Evolutionary conservation across 2,113 vertebrate species (phyloP).

Genomic region (Lutjanus erythropterus): DNA sequence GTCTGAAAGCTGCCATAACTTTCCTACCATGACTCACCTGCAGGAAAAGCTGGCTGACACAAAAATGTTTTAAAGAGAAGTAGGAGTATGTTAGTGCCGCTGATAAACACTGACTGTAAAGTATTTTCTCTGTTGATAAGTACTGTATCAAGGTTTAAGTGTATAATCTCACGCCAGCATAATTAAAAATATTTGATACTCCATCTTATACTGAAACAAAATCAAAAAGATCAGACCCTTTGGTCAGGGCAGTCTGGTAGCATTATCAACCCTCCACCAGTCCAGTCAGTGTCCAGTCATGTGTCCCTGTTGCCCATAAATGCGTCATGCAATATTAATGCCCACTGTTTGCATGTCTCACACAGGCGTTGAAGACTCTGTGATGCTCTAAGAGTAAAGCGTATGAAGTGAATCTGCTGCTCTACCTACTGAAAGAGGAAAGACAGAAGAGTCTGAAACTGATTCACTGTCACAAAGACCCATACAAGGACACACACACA

Average conservation of each 20-base stretch:
- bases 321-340: slow-evolving; percentile 63
- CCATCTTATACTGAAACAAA: not conserved
- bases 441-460: not conserved
- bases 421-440: not conserved
- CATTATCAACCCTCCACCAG: not conserved
- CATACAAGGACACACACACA: slow-evolving; percentile 4
- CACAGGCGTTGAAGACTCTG: not conserved
- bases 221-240: not conserved
- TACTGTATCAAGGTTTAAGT: not conserved
- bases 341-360: slow-evolving; percentile 12
- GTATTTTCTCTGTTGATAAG: not conserved
- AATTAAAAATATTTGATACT: not conserved
- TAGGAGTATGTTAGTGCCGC: not conserved
- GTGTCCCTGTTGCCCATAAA: slow-evolving; percentile 23
- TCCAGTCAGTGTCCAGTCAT: slow-evolving; percentile 28
- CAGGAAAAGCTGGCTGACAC: not conserved
- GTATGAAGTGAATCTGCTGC: slow-evolving; percentile 7
- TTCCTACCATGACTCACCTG: slow-evolving; percentile 30
- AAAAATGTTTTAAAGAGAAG: slow-evolving; percentile 7
- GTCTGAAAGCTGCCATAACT: not conserved
- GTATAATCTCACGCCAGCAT: not conserved
- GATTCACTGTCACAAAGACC: slow-evolving; percentile 1
- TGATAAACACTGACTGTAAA: too few relatives aligned
- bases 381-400: not conserved
- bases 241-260: not conserved